Base-by-base conservation (phyloP, 2,888 invertebrate species). In the Diarsia rubi region DNA sequence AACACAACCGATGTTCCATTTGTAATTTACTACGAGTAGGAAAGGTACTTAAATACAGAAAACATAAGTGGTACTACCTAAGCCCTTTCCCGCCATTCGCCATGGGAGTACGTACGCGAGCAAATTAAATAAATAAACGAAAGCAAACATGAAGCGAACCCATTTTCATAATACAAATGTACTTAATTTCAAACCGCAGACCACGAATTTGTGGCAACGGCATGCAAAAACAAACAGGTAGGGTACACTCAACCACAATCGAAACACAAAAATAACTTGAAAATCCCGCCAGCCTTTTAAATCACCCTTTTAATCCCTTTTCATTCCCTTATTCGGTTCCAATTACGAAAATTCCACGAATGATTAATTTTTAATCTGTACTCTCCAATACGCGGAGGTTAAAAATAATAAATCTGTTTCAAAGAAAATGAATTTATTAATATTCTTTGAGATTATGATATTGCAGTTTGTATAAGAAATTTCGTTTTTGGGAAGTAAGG, bases 361-460 rank as follows among this genome's bases (percentile, higher is more conserved):
- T 86, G 86, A 87, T 89, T 84, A 84, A 88, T 89, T 90, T 90
- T 88, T 89, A 89, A 90, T 90, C 88, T 84, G 64, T 70, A 73
- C 79, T 74, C 80, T 74, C 65, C 79, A 78, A 80, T 81, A 78
- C 69, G 63, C 49, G 60, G 62, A 44, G 73, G 66, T 71, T 64
- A 66, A 69, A 73, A 81, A 78, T 83, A 74, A 76, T 76, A 78
- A 84, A 79, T 86, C 67, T 64, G 45, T 68, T 79, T 69, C 66
- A 60, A 73, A 69, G 84, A 77, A 81, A 77, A 73, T 70, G 0
- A 70, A 76, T 75, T 73, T 69, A 69, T 69, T 69, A 79, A 67
- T 82, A 69, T 69, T 68, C 64, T 62, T 69, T 68, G 31, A 57
- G 60, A 69, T 73, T 69, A 65, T 76, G 82, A 66, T 72, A 54